Evolutionary conservation across 1,140 invertebrate genomes (phyloP).

Genomic region (Drosophila setifemur): DNA sequence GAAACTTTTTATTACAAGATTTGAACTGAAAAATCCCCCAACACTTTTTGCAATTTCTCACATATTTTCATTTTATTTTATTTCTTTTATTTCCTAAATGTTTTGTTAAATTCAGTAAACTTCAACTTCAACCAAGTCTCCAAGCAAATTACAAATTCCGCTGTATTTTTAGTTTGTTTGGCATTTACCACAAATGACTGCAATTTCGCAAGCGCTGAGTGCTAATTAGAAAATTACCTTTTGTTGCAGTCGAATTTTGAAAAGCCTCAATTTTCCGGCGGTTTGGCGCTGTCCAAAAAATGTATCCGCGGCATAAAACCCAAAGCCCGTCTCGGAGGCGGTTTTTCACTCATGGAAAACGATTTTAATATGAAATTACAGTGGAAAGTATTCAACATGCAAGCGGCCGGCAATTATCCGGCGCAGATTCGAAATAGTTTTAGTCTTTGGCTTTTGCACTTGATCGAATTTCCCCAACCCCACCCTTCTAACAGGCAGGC

Average conservation of each 20-base stretch:
- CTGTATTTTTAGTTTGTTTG: too few species aligned
- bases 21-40: too few species aligned
- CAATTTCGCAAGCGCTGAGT: too few species aligned
- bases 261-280: slow-evolving; percentile 1
- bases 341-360: slow-evolving; percentile 14
- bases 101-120: too few species aligned
- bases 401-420: slow-evolving; percentile 20
- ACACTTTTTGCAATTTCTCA: too few species aligned
- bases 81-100: too few species aligned
- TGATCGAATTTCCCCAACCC: slow-evolving; percentile 18
- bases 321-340: slow-evolving; percentile 2
- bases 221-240: slow-evolving; percentile 14
- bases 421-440: slow-evolving; percentile 42
- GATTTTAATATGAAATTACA: slow-evolving; percentile 40
- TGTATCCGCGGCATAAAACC: not conserved
- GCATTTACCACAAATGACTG: too few species aligned
- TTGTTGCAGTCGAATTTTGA: not conserved
- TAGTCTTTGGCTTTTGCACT: slow-evolving; percentile 48
- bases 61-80: not conserved
- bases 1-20: too few species aligned
- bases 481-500: not conserved
- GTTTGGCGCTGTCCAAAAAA: slow-evolving; percentile 10
- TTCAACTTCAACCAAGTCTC: too few species aligned
- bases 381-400: slow-evolving; percentile 36
- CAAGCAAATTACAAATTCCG: too few species aligned